These are phyloP conservation scores for Himalopsyche japonica DNA, from an alignment of 2,888 invertebrate species.

Conservation along the genomic window DNA sequence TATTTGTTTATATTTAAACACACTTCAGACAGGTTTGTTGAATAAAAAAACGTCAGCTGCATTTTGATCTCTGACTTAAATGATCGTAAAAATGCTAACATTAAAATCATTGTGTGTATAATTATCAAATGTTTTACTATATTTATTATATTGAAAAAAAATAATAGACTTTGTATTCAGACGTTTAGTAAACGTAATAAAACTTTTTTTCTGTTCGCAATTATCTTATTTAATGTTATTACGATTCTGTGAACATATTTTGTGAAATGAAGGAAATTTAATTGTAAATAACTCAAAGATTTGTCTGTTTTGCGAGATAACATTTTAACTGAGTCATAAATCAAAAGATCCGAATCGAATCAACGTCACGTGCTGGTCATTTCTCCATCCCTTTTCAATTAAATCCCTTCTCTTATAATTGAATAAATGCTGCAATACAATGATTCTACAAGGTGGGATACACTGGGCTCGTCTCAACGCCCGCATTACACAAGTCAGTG, in stretches of 20 bases:
- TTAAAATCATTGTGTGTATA: too few relatives aligned
- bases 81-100: too few relatives aligned
- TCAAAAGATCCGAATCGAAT: slow-evolving; percentile 13
- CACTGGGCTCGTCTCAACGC: not conserved
- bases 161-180: too few relatives aligned
- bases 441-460: slow-evolving; percentile 9
- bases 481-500: not conserved
- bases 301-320: slow-evolving; percentile 21
- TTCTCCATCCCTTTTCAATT: slow-evolving; percentile 36
- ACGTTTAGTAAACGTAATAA: too few relatives aligned
- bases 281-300: not conserved
- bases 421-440: slow-evolving; percentile 28
- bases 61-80: too few relatives aligned
- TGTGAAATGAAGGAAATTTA: not conserved
- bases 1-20: not conserved
- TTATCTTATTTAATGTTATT: too few relatives aligned
- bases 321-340: slow-evolving; percentile 6
- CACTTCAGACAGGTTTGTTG: not conserved
- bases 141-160: too few relatives aligned
- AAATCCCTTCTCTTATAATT: slow-evolving; percentile 36
- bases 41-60: too few relatives aligned
- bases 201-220: not conserved
- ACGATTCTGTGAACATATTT: too few relatives aligned
- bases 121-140: too few relatives aligned
- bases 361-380: slow-evolving; percentile 11